Base-by-base conservation (phyloP, 2,797 vertebrate genomes). In the Capromys pilorides region DNA sequence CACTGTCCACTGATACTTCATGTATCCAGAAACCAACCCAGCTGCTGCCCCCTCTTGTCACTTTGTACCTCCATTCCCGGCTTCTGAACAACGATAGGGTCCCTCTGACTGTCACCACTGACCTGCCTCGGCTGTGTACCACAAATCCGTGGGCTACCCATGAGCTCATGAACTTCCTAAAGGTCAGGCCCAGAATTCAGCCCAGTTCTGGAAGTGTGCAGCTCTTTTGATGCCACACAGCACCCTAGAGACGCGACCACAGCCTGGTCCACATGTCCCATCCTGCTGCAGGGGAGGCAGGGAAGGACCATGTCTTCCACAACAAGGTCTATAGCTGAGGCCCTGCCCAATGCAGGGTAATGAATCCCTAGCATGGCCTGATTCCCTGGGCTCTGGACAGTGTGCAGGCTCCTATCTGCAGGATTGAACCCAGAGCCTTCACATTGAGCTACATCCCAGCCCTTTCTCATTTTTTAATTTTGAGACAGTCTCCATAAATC, bases 1-100 rank as follows among this genome's bases (percentile, higher is more conserved):
- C 45, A 24, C 67, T 51, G 5, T 28, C n/a, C 66, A 6, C 64
- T 9, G 31, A 36, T 6, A 0, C 62, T 0, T 18, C 1, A 0
- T 4, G 2, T 41, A n/a, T 26, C 4, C 41, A 5, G 39, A 84
- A 59, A 69, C 75, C 39, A 31, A 22, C 45, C 19, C 16, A 4
- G 0, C 36, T 24, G 59, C 64, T 11, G 3, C 45, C 84, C 18
- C 57, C 67, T 64, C 45, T 16, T 51, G 80, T 41, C 2, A 0
- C 26, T 14, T 39, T 0, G 0, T 26, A 59, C 87, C 9, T 36
- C 41, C 33, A 26, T 51, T 59, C 67, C 16, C 12, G 39, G 26
- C 12, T 64, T 66, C 90, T 87, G 26, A 6, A 14, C 1, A 12
- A n/a, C 33, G 6, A 5, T 11, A n/a, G 21, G 39, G 45, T 36